Percentiles rank a stretch among this genome's conserved stretches.
Conservation (phyloP, 1,140 invertebrate genomes). For the Dryas iulia region DNA sequence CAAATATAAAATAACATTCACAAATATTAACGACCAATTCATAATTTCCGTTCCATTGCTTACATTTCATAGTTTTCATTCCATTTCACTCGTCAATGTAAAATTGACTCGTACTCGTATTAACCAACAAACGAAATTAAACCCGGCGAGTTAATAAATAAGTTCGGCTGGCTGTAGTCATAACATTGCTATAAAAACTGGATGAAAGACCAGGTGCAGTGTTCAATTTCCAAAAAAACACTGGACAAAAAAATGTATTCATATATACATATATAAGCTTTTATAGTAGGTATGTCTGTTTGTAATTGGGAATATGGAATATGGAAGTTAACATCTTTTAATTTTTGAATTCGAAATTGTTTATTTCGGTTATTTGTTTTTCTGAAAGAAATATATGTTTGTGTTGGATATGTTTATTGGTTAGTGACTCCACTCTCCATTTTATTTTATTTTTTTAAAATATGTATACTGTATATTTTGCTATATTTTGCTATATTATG, state of each 20-base stretch:
- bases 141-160: not conserved
- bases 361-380: too few relatives aligned
- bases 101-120: not conserved
- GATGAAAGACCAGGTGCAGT: slow-evolving; percentile 37
- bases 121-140: slow-evolving; percentile 7
- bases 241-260: slow-evolving; percentile 31
- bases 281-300: too few relatives aligned
- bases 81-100: not conserved
- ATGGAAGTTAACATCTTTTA: too few relatives aligned
- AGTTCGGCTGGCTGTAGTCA: slow-evolving; percentile 52
- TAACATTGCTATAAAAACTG: slow-evolving; percentile 65
- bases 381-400: too few relatives aligned
- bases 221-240: slow-evolving; percentile 66
- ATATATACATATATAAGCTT: too few relatives aligned
- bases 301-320: too few relatives aligned
- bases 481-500: too few relatives aligned
- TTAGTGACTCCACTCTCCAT: too few relatives aligned
- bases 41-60: not conserved
- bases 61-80: not conserved
- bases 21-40: not conserved
- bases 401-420: too few relatives aligned
- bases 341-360: too few relatives aligned
- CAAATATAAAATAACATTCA: not conserved
- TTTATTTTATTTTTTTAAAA: too few relatives aligned
- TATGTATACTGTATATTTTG: too few relatives aligned